Evolutionary conservation across 2,888 invertebrate genomes (phyloP), one percentile per base, ranked within the genome.

Genomic region (Sesia bembeciformis): DNA sequence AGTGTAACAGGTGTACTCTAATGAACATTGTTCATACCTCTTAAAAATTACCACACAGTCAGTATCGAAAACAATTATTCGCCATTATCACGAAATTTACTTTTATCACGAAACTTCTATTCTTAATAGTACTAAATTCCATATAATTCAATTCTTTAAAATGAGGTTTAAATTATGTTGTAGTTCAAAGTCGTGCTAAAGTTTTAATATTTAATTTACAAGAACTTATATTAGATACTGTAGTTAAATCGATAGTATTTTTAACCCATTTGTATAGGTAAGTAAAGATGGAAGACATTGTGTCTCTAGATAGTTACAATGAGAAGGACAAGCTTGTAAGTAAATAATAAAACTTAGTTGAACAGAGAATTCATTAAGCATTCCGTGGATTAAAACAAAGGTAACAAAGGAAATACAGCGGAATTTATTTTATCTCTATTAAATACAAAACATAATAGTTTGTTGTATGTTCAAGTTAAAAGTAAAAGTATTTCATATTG

Each of bases 1-100:
- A 76, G 71, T 76, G 66, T 81, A 88, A 88, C 87, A 84, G 86
- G 80, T 84, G 81, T 84, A 85, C 77, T 81, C 76, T 84, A 85
- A 76, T 84, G 87, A 89, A 88, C 88, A 86, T 84, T 81, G 87
- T 89, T 86, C 88, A 88, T 86, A 88, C 83, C 67, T 76, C 84
- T 84, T 87, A 86, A 76, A 80, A 54, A 78, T 80, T 79, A 84
- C 74, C 75, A 81, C 78, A 87, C 84, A 83, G 74, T 87, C 88
- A 85, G 84, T 87, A 88, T 80, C 74, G 81, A 84, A 84, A 87
- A 84, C 82, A 84, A 82, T 81, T 78, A 81, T 74, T 81, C 70
- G 77, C 78, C 72, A 76, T 84, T 87, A 89, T 88, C 87, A 88
- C 88, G 85, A 84, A 85, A 81, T 84, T 84, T 83, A 78, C 75